Percentiles rank a stretch among this genome's conserved stretches.
These are phyloP conservation scores for Cephus runcator DNA, from an alignment of 2,888 invertebrate genomes.

Conservation along the genomic window DNA sequence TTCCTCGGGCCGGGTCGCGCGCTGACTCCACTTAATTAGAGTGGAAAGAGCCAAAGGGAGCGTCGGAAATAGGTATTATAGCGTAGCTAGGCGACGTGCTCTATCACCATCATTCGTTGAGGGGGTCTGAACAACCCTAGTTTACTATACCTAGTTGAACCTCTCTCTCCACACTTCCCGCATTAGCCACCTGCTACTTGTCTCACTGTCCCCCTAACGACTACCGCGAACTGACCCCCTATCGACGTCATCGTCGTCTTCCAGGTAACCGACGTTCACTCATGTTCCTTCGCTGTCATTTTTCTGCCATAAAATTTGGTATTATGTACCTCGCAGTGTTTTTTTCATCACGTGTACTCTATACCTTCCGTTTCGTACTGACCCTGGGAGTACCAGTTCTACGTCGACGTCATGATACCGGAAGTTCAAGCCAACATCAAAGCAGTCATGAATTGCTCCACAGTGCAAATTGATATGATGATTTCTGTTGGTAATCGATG, in stretches of 20 bases:
- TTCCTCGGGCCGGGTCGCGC: slow-evolving; percentile 11
- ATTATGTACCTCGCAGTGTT: not conserved
- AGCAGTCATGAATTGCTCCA: not conserved
- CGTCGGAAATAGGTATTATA: slow-evolving; percentile 30
- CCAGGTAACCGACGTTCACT: not conserved
- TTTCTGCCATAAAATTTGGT: not conserved
- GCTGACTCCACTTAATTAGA: slow-evolving; percentile 58
- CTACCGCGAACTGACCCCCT: slow-evolving; percentile 28
- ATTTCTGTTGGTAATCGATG: not conserved
- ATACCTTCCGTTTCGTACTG: not conserved
- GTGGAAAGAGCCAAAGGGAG: slow-evolving; percentile 23
- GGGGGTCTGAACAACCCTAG: slow-evolving; percentile 3
- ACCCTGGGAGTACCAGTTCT: not conserved
- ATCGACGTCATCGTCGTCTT: not conserved
- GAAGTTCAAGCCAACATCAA: not conserved
- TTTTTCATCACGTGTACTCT: not conserved
- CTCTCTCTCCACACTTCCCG: slow-evolving; percentile 29
- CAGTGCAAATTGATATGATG: not conserved
- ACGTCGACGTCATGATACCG: not conserved
- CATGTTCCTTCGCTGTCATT: not conserved
- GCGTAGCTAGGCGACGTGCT: slow-evolving; percentile 48
- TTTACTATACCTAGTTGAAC: not conserved
- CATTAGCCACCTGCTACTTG: slow-evolving; percentile 57
- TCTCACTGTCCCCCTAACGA: slow-evolving; percentile 35
- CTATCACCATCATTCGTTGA: slow-evolving; percentile 51